phyloP scores from a whole-genome alignment of 2,888 invertebrate genomes.

The Bruchidius siliquastri region DNA sequence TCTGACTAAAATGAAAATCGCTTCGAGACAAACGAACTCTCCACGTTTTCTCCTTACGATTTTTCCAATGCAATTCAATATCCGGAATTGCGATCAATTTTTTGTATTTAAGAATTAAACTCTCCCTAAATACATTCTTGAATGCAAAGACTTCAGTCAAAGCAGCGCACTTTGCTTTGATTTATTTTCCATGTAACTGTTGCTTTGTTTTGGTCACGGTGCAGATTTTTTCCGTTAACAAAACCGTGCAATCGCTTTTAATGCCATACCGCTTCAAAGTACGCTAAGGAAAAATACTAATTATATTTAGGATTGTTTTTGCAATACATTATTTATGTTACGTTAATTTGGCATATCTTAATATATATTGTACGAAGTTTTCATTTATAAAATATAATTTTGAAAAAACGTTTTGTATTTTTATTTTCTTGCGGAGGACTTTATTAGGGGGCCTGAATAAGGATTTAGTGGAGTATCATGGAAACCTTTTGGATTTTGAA shows the following conservation, averaged over 20 bases:
- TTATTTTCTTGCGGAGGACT: too few species aligned
- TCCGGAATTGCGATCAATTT: not conserved
- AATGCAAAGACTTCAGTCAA: slow-evolving; percentile 9
- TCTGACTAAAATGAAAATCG: not conserved
- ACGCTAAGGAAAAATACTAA: slow-evolving; percentile 8
- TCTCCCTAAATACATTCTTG: not conserved
- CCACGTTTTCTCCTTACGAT: not conserved
- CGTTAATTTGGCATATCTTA: slow-evolving; percentile 31
- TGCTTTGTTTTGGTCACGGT: slow-evolving; percentile 35
- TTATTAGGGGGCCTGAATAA: too few species aligned
- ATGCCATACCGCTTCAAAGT: slow-evolving; percentile 22
- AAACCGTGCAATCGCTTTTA: slow-evolving; percentile 23
- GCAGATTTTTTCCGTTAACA: slow-evolving; percentile 26
- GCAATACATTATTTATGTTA: slow-evolving; percentile 24
- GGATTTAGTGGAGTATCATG: too few species aligned
- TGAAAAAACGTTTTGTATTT: not conserved
- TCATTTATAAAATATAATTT: slow-evolving; percentile 29
- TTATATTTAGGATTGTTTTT: slow-evolving; percentile 32
- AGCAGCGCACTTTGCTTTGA: slow-evolving; percentile 29
- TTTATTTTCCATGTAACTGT: slow-evolving; percentile 31
- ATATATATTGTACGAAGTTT: slow-evolving; percentile 34
- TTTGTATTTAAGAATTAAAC: not conserved
- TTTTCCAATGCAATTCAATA: too few species aligned
- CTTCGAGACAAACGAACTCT: not conserved
- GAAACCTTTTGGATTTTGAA: too few species aligned